Conservation (phyloP, 1,140 invertebrate species). For the Mizuhopecten yessoensis region DNA sequence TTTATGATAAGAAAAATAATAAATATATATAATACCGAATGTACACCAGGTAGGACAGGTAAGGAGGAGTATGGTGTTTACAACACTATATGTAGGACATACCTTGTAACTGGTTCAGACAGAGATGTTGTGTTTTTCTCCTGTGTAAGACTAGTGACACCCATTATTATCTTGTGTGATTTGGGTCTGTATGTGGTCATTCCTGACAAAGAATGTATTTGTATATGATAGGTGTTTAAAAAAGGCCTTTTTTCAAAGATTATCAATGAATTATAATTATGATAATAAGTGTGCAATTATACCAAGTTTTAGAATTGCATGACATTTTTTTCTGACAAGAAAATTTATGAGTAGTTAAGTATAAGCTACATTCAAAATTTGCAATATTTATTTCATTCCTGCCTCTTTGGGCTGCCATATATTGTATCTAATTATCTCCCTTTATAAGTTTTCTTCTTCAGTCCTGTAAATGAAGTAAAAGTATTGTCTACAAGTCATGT, state of each 20-base stretch:
- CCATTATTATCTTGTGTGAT: too few species aligned
- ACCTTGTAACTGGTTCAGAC: too few species aligned
- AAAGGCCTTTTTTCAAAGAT: not conserved
- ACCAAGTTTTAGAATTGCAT: constrained; percentile 23
- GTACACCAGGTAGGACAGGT: too few species aligned
- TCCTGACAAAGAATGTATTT: not conserved
- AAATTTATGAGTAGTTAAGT: not conserved
- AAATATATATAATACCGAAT: too few species aligned
- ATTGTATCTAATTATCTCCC: constrained; percentile 34
- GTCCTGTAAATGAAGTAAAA: constrained; percentile 38
- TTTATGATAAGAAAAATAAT: too few species aligned
- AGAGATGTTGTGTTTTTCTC: too few species aligned
- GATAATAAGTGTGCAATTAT: constrained; percentile 34
- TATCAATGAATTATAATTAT: constrained; percentile 29
- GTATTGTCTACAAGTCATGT: constrained; percentile 38
- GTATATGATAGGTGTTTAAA: not conserved
- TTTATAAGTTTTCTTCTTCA: constrained; percentile 33
- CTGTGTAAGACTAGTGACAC: too few species aligned
- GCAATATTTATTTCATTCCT: constrained; percentile 39
- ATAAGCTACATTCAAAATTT: constrained; percentile 35
- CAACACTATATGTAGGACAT: too few species aligned
- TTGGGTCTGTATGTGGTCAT: too few species aligned
- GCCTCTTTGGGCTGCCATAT: not conserved
- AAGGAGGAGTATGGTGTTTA: too few species aligned
- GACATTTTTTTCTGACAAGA: not conserved